Evolutionary conservation across 2,113 vertebrate genomes (phyloP), one percentile per base, ranked within the genome.

Genomic region (Delphinus delphis): DNA sequence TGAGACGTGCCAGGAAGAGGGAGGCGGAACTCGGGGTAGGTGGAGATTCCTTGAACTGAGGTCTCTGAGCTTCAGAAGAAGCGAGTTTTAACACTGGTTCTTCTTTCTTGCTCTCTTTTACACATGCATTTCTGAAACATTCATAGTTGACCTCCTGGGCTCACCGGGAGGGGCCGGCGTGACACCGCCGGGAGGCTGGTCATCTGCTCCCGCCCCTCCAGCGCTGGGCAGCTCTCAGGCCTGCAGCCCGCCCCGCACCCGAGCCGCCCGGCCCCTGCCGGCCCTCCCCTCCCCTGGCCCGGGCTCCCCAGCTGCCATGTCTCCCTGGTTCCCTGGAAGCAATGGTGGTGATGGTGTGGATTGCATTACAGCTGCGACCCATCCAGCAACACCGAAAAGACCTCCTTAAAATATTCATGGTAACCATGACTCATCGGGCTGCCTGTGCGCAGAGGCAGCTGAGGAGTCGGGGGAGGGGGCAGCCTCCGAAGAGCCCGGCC

Each of bases 331-430:
- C 85, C 80, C 41, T 38, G 86, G 60, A 97, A 97, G 88, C 68
- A 28, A 10, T 2, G 55, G 4, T 6, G 82, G 33, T 76, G 74
- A 73, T n/a, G 23, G 23, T 55, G 91, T 3, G 67, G 83, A 8
- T 15, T 89, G 25, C 55, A 20, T 82, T 77, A 44, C 3, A 84
- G 41, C 36, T 25, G 74, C 58, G 9, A 6, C 17, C 71, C 95
- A 55, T 47, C 28, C 90, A 73, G 4, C 28, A 79, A 14, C 18
- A 44, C 76, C 74, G 68, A 90, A 65, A 68, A 77, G 55, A 65
- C 63, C 44, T 96, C 84, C 36, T 58, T 96, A 63, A 96, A 96
- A 95, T 93, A 86, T 74, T 93, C 28, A 58, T 67, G 82, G 58
- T 63, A 1, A 0, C 71, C 50, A 4, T 47, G 77, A 95, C 25